Base-by-base conservation (phyloP, 2,888 invertebrate genomes). In the Drosophila seclusa region DNA sequence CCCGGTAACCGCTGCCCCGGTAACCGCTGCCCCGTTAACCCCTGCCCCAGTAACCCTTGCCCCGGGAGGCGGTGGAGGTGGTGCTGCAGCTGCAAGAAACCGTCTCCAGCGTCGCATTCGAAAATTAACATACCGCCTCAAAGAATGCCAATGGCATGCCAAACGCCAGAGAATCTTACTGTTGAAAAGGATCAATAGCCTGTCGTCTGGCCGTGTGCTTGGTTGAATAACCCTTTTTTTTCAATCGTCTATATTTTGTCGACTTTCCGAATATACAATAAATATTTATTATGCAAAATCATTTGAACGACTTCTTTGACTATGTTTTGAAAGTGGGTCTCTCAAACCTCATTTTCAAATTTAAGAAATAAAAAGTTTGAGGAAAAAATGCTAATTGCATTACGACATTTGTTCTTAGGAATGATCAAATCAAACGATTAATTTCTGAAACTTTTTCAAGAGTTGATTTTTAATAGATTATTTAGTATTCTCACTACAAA, bases 91-190 rank as follows among this genome's bases (percentile, higher is more conserved):
- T n/a, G 42, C 21, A 42, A 21, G 2, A 42, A 11, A 11, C 1
- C 64, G 48, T n/a, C 53, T 73, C n/a, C 24, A 13, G 24, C 57
- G 53, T 7, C 73, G 58, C 50, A 21, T 70, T 3, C 18, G 16
- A 5, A 0, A 0, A 2, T 53, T 71, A 24, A 50, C 45, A 8
- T 42, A 18, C 10, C 29, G 27, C 0, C 53, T 71, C 2, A 4
- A 0, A 7, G n/a, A 21, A 0, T 72, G 73, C 49, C 31, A 27
- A 13, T 2, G 0, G 11, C 0, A 40, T 8, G 40, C 36, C 16
- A 50, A 31, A 4, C 11, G 32, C 10, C 45, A 68, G 32, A 48
- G 68, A 13, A 38, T 3, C 18, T 5, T 8, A 4, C 29, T 69
- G 27, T 13, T 49, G 1, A 50, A 27, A 1, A 54, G 32, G 62